Evolutionary conservation across 2,113 vertebrate species (phyloP).

Genomic region (Elephantulus edwardii): DNA sequence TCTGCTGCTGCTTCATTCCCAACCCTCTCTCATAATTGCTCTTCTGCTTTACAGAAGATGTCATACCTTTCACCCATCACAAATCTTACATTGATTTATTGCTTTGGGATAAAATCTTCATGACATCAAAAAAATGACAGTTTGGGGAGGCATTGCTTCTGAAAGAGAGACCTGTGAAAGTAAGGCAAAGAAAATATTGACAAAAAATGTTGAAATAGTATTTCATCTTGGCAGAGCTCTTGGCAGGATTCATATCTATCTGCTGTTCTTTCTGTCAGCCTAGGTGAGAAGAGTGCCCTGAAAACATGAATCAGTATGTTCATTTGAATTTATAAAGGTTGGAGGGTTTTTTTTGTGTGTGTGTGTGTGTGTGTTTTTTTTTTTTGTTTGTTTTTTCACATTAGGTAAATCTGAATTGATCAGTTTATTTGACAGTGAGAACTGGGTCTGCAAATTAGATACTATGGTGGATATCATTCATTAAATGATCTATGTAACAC

Average conservation of each 20-base stretch:
- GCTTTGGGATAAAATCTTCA: background rate
- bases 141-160: constrained; percentile 15
- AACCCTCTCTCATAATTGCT: background rate
- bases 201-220: background rate
- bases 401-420: background rate
- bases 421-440: background rate
- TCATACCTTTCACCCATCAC: background rate
- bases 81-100: background rate
- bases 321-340: constrained; percentile 2
- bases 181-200: background rate
- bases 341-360: no score
- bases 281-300: background rate
- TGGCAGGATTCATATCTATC: background rate
- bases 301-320: background rate
- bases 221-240: background rate
- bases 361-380: no score
- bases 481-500: no score
- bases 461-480: background rate
- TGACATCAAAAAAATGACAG: background rate
- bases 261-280: background rate
- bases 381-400: background rate
- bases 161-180: background rate
- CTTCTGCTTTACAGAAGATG: background rate
- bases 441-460: constrained; percentile 34
- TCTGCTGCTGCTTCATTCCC: background rate